phyloP scores from a whole-genome alignment of 2,113 vertebrate species.

The Dicentrarchus labrax region DNA sequence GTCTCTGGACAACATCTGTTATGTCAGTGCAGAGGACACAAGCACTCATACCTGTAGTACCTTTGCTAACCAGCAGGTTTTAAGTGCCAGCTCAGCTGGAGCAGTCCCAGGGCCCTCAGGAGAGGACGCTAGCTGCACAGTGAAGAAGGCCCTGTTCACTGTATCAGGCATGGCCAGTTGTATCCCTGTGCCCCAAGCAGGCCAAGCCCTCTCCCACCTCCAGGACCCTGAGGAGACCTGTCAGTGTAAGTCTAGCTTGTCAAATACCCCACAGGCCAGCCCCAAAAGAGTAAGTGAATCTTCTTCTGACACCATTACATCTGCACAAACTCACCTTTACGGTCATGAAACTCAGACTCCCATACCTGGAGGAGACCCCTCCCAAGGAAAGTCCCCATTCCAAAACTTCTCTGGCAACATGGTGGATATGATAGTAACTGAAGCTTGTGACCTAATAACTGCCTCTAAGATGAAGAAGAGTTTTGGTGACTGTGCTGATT shows the following conservation, averaged over 20 bases:
- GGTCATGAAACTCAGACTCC: slow-evolving; percentile 49
- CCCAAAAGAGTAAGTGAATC: slow-evolving; percentile 58
- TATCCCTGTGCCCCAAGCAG: slow-evolving; percentile 92
- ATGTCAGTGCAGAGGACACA: slow-evolving; percentile 86
- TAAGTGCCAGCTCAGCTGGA: slow-evolving; percentile 58
- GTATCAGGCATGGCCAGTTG: slow-evolving; percentile 95
- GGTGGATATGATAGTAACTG: slow-evolving; percentile 91
- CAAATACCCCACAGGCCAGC: slow-evolving; percentile 65
- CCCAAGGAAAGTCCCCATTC: slow-evolving; percentile 73
- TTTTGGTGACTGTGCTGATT: slow-evolving; percentile 85
- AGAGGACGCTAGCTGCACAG: slow-evolving; percentile 85
- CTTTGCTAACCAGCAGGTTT: slow-evolving; percentile 78
- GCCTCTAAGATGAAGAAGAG: slow-evolving; percentile 86
- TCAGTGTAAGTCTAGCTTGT: slow-evolving; percentile 70
- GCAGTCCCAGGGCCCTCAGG: slow-evolving; percentile 66
- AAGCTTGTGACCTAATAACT: slow-evolving; percentile 90
- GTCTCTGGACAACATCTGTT: slow-evolving; percentile 91
- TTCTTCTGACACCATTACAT: slow-evolving; percentile 79
- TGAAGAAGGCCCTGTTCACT: slow-evolving; percentile 93
- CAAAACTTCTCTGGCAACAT: slow-evolving; percentile 89
- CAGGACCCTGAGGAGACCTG: slow-evolving; percentile 78
- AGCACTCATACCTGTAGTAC: slow-evolving; percentile 83
- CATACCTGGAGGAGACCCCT: slow-evolving; percentile 66
- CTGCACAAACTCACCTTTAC: slow-evolving; percentile 77
- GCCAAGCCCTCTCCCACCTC: slow-evolving; percentile 87